Conservation (phyloP, 1,140 invertebrate genomes). For the Centruroides vittatus region DNA sequence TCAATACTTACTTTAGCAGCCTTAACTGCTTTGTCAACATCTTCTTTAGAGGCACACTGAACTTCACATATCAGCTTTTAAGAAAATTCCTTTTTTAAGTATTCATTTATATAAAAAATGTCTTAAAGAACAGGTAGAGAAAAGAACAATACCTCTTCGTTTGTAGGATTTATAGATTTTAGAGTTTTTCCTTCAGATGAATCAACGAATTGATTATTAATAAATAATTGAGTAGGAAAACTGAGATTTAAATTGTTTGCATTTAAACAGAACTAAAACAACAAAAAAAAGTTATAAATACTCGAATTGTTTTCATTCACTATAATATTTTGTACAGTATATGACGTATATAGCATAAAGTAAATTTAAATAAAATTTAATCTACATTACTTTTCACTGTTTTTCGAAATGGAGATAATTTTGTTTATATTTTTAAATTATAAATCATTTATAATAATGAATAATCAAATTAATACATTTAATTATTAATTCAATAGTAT, state of each 20-base stretch:
- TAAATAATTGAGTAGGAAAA: slow-evolving; percentile 76
- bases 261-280: slow-evolving; percentile 35
- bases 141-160: slow-evolving; percentile 45
- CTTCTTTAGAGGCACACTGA: slow-evolving; percentile 53
- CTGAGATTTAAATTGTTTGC: slow-evolving; percentile 70
- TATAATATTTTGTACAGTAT: too few relatives aligned
- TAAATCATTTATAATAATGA: too few relatives aligned
- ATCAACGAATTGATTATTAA: slow-evolving; percentile 79
- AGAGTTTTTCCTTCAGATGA: slow-evolving; percentile 47
- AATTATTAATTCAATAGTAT: too few relatives aligned
- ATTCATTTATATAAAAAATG: too few relatives aligned
- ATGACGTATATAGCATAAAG: too few relatives aligned
- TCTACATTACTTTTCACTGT: too few relatives aligned
- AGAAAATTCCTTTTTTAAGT: neutral
- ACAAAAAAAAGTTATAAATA: neutral
- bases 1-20: slow-evolving; percentile 48
- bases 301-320: too few relatives aligned
- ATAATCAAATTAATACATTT: too few relatives aligned
- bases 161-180: slow-evolving; percentile 64
- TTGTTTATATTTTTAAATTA: too few relatives aligned
- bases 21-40: slow-evolving; percentile 73
- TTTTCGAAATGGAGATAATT: too few relatives aligned
- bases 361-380: too few relatives aligned
- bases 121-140: too few relatives aligned
- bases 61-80: slow-evolving; percentile 39